Conservation (phyloP, 2,888 invertebrate species). For the Thymelicus sylvestris region DNA sequence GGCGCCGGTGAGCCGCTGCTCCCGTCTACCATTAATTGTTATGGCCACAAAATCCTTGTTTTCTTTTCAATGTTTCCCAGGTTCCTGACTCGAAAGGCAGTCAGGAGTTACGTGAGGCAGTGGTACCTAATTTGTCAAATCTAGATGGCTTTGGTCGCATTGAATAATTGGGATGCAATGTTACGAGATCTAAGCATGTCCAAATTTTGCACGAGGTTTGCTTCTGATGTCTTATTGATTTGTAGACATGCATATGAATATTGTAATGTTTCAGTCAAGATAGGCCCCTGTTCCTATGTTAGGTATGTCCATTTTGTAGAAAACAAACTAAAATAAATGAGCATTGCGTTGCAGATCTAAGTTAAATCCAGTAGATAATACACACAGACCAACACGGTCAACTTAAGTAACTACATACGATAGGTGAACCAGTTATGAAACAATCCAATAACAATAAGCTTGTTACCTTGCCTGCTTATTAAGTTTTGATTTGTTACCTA, state of each 20-base stretch:
- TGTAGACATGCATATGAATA: background rate
- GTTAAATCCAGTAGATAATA: background rate
- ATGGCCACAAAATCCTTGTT: background rate
- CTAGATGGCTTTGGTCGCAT: background rate
- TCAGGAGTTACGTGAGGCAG: background rate
- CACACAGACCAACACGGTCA: background rate
- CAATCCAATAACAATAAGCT: conserved; percentile 34
- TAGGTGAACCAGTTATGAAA: conserved; percentile 13
- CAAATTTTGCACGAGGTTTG: background rate
- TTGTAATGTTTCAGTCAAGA: background rate
- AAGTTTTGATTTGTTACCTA: background rate
- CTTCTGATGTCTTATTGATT: background rate
- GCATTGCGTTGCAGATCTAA: background rate
- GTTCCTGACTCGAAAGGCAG: background rate
- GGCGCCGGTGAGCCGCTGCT: conserved; percentile 60
- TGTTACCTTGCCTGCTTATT: conserved; percentile 2
- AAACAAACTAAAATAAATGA: background rate
- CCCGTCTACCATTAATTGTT: background rate
- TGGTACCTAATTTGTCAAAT: background rate
- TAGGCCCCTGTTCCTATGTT: background rate
- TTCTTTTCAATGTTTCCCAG: background rate
- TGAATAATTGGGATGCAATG: background rate
- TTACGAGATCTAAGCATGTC: background rate
- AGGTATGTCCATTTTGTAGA: background rate
- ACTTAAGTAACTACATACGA: background rate